Evolutionary conservation across 2,888 invertebrate genomes (phyloP).

Genomic region (Coremacera marginata): DNA sequence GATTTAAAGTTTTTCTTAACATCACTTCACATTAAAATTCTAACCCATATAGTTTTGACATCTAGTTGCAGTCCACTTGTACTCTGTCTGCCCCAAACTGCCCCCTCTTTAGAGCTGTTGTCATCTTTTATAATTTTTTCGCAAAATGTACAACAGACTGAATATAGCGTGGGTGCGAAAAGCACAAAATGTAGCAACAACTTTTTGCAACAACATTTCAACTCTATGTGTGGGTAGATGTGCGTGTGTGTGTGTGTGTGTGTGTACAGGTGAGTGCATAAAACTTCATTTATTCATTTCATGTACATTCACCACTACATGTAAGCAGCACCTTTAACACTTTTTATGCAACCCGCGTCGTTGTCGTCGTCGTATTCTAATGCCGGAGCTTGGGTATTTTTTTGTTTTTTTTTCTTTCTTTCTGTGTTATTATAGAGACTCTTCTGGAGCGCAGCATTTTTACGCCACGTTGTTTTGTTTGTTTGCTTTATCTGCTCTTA

Average conservation of each 20-base stretch:
- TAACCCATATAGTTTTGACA: background rate
- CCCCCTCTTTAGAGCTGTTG: background rate
- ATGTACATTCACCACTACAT: slow-evolving; percentile 52
- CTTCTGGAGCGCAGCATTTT: background rate
- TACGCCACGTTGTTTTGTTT: slow-evolving; percentile 5
- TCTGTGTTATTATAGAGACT: background rate
- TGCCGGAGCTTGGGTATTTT: background rate
- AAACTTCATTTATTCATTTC: slow-evolving; percentile 63
- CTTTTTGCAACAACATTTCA: background rate
- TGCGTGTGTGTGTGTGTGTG: slow-evolving; percentile 9
- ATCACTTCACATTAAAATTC: background rate
- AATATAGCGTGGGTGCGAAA: background rate
- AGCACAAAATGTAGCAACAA: background rate
- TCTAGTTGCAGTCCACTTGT: background rate
- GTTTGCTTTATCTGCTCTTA: slow-evolving; percentile 2
- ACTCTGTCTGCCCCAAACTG: no score
- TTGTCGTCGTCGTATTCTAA: background rate
- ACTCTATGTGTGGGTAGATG: background rate
- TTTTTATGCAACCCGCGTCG: slow-evolving; percentile 20
- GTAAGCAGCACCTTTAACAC: background rate
- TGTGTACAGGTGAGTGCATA: slow-evolving; percentile 50
- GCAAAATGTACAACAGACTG: slow-evolving; percentile 16
- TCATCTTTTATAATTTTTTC: background rate
- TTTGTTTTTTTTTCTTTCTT: background rate
- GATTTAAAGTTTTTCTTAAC: background rate